phyloP scores from a whole-genome alignment of 30 jellyfish, hydroid and myxozoan species.

The Cassiopea andromeda region DNA sequence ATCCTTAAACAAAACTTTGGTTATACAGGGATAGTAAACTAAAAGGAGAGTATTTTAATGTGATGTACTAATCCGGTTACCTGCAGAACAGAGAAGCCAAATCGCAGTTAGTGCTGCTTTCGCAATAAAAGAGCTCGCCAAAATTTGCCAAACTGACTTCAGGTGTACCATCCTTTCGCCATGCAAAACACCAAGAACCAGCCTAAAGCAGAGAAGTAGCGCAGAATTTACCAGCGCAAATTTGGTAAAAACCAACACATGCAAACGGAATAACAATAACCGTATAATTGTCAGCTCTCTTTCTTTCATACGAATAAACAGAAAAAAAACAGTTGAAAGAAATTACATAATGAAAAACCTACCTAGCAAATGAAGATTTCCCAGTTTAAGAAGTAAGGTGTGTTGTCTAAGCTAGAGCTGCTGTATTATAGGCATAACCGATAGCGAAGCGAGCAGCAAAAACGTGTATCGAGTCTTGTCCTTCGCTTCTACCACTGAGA shows the following conservation, averaged over 20 bases:
- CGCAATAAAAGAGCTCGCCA: not conserved
- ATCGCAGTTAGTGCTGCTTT: not conserved
- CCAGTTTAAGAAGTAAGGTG: not conserved
- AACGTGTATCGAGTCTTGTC: constrained; percentile 13
- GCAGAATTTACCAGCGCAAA: no score
- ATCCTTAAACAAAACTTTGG: not conserved
- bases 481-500: constrained; percentile 28
- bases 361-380: not conserved
- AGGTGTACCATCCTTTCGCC: not conserved
- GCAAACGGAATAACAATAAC: no score
- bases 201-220: not conserved
- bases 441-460: constrained; percentile 7
- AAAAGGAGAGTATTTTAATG: not conserved
- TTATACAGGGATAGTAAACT: not conserved
- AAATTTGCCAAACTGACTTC: not conserved
- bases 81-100: not conserved
- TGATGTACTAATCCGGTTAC: constrained; percentile 1
- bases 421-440: not conserved
- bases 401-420: not conserved
- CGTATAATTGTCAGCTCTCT: not conserved
- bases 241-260: no score
- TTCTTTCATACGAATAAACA: not conserved
- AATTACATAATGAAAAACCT: no score
- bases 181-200: not conserved
- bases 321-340: not conserved